phyloP scores from a whole-genome alignment of 2,113 vertebrate genomes.

The Myrmophylax atrothorax region DNA sequence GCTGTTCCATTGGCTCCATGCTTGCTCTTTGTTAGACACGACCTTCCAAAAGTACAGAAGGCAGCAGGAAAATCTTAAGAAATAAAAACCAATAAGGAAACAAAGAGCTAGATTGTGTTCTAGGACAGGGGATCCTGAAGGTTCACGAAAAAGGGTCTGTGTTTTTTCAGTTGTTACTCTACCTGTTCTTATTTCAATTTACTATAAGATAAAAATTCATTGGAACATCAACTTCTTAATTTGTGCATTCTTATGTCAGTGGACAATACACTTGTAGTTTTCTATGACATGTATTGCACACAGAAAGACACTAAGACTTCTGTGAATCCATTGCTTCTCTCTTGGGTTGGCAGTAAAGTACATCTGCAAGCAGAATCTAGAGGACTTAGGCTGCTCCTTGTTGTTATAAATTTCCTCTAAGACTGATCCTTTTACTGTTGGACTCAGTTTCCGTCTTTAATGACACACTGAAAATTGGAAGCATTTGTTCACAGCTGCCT shows the following conservation, averaged over 20 bases:
- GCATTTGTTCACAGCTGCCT: neutral
- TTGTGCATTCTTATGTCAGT: neutral
- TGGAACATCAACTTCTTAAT: neutral
- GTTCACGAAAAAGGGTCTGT: fast-evolving
- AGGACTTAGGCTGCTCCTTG: neutral
- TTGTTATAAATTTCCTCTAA: neutral
- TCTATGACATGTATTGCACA: neutral
- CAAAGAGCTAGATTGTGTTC: neutral
- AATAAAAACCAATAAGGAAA: neutral
- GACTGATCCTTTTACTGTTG: neutral
- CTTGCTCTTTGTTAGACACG: neutral
- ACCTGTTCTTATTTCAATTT: neutral
- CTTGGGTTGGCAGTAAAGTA: neutral
- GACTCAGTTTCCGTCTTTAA: neutral
- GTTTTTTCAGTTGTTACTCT: neutral
- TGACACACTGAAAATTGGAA: neutral
- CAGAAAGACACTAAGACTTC: neutral
- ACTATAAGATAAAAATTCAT: neutral
- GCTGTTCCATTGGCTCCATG: slow-evolving; percentile 19
- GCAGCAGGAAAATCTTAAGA: neutral
- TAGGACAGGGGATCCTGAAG: neutral
- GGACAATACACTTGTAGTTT: neutral
- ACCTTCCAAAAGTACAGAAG: neutral
- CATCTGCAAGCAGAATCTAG: neutral
- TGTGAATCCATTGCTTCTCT: neutral